Conservation (phyloP, 2,888 invertebrate species). For the Agonum fuliginosum region DNA sequence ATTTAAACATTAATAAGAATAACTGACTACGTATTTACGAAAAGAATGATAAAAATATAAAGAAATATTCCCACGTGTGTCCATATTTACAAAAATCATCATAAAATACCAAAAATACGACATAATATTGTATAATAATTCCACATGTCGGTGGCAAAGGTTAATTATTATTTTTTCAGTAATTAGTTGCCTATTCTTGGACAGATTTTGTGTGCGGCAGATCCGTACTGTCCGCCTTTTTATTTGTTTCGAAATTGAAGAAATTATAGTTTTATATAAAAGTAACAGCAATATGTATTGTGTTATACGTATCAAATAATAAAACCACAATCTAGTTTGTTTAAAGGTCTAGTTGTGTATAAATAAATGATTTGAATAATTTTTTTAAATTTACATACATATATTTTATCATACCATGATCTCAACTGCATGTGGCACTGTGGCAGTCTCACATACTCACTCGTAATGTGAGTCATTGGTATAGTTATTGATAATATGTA, state of each 20-base stretch:
- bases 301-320: too few species aligned
- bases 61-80: constrained; percentile 48
- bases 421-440: too few species aligned
- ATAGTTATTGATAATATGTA: too few species aligned
- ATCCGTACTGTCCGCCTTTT: background rate
- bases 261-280: background rate
- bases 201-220: background rate
- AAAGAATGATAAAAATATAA: constrained; percentile 13
- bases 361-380: too few species aligned
- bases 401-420: too few species aligned
- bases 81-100: constrained; percentile 7
- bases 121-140: constrained; percentile 51
- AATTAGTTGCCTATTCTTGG: constrained; percentile 40
- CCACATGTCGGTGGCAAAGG: constrained; percentile 48
- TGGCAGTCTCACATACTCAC: too few species aligned
- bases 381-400: too few species aligned
- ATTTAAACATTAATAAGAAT: constrained; percentile 20
- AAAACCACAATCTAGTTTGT: too few species aligned
- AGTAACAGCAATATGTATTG: background rate
- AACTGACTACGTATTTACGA: constrained; percentile 11
- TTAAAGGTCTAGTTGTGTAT: too few species aligned
- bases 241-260: background rate
- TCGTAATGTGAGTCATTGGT: too few species aligned
- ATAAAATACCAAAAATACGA: constrained; percentile 45
- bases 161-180: constrained; percentile 37